Evolutionary conservation across 2,113 vertebrate genomes (phyloP).

Genomic region (Struthidea cinerea): DNA sequence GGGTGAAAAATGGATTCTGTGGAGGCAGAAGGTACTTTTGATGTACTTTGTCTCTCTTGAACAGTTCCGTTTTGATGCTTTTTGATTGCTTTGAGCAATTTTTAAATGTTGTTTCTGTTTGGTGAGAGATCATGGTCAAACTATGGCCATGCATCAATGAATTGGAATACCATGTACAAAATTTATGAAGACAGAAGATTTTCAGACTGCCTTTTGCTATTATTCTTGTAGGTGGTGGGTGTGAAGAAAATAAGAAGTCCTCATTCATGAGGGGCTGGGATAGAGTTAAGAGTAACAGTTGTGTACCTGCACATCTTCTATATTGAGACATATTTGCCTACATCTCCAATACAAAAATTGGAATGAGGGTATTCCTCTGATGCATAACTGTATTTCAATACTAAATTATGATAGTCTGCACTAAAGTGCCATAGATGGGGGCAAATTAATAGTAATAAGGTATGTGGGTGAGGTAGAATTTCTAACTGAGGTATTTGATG

Average conservation of each 20-base stretch:
- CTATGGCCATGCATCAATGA: neutral
- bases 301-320: neutral
- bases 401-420: neutral
- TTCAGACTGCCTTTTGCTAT: neutral
- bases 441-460: neutral
- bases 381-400: neutral
- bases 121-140: neutral
- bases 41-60: conserved; percentile 23
- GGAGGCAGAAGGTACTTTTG: neutral
- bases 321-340: neutral
- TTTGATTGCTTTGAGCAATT: neutral
- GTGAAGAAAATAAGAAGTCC: neutral
- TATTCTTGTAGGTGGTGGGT: neutral
- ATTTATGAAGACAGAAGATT: conserved; percentile 1
- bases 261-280: neutral
- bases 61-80: neutral
- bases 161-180: neutral
- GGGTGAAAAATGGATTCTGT: conserved; percentile 40
- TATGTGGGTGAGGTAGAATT: neutral
- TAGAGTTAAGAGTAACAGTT: neutral
- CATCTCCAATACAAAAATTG: neutral
- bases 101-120: conserved; percentile 14
- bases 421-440: neutral
- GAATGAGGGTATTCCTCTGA: neutral
- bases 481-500: neutral